Evolutionary conservation across 1,140 invertebrate species (phyloP).

Genomic region (Drosophila aff.): DNA sequence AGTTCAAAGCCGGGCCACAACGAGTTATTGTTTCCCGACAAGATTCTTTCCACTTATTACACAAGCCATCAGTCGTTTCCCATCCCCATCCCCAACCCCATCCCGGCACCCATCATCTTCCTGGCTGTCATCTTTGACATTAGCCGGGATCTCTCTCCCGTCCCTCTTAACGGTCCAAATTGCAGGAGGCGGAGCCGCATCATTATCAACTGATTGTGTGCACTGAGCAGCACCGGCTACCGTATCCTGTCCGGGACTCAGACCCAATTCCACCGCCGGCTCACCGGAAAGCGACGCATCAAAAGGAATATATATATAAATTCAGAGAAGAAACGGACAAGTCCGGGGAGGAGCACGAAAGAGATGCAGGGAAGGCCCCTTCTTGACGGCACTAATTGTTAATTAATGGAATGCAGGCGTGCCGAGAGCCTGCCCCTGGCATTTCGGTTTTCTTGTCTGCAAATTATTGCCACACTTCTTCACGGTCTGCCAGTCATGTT

Average conservation of each 20-base stretch:
- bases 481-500: slow-evolving; percentile 33
- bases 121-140: slow-evolving; percentile 80
- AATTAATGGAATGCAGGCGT: slow-evolving; percentile 77
- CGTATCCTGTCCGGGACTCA: slow-evolving; percentile 58
- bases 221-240: slow-evolving; percentile 53
- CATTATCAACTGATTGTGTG: slow-evolving; percentile 71
- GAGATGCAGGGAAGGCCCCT: slow-evolving; percentile 27
- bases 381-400: slow-evolving; percentile 78
- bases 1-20: slow-evolving; percentile 69
- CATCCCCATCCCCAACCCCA: slow-evolving; percentile 38
- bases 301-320: slow-evolving; percentile 17
- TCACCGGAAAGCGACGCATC: slow-evolving; percentile 55
- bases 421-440: slow-evolving; percentile 50
- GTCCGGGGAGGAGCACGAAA: neutral
- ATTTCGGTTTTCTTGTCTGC: slow-evolving; percentile 24
- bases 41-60: slow-evolving; percentile 83
- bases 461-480: slow-evolving; percentile 46
- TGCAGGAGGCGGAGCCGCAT: slow-evolving; percentile 71
- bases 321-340: neutral
- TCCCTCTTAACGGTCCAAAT: slow-evolving; percentile 58
- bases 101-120: slow-evolving; percentile 43
- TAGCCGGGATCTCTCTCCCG: slow-evolving; percentile 50
- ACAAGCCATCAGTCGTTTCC: slow-evolving; percentile 74
- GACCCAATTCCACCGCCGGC: slow-evolving; percentile 24
- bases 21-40: slow-evolving; percentile 81